A percentile compares a stretch with the other conserved stretches of the same genome.
phyloP scores from a whole-genome alignment of 2,888 invertebrate species.

The Teinopalpus imperialis region DNA sequence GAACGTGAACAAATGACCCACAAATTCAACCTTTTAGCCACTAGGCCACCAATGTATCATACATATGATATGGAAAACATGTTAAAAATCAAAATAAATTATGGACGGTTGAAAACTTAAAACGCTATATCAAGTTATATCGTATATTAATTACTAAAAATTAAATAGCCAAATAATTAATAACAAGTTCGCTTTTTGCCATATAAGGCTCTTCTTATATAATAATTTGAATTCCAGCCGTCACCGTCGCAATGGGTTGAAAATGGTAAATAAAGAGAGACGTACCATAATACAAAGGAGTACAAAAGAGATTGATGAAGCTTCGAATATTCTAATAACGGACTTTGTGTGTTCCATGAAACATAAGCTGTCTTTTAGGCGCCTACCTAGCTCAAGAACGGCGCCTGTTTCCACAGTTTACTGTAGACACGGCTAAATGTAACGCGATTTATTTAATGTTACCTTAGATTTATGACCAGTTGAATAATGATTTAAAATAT shows the following conservation, averaged over 20 bases:
- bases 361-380: constrained; percentile 24
- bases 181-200: too few relatives aligned
- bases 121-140: too few relatives aligned
- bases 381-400: constrained; percentile 16
- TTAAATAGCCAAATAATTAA: too few relatives aligned
- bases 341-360: constrained; percentile 13
- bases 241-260: constrained; percentile 1
- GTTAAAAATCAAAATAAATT: too few relatives aligned
- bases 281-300: constrained; percentile 6
- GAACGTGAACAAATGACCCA: too few relatives aligned
- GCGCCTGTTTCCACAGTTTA: constrained; percentile 15
- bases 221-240: constrained; percentile 3
- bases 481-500: constrained; percentile 44
- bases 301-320: constrained; percentile 16
- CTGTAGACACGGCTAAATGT: constrained; percentile 29
- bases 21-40: too few relatives aligned
- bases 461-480: constrained; percentile 40
- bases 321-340: constrained; percentile 14
- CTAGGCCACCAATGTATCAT: too few relatives aligned
- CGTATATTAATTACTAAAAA: too few relatives aligned
- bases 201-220: too few relatives aligned
- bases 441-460: constrained; percentile 43
- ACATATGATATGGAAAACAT: too few relatives aligned
- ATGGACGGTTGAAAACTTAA: too few relatives aligned
- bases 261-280: constrained; percentile 6